phyloP scores from a whole-genome alignment of 2,888 invertebrate genomes.

The Cyrtodaria siliqua region DNA sequence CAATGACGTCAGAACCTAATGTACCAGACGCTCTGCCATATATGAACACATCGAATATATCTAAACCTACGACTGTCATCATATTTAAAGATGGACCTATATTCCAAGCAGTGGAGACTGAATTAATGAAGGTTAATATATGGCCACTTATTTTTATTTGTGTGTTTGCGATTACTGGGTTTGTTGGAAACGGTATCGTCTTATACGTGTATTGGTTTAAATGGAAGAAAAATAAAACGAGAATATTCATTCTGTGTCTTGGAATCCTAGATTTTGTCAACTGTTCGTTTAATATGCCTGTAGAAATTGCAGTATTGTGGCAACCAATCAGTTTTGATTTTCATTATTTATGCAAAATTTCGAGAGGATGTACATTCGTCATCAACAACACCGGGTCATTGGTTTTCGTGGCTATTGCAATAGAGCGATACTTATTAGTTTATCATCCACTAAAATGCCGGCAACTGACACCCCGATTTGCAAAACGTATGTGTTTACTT shows the following conservation, averaged over 20 bases:
- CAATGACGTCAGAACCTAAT: neutral
- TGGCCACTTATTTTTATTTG: conserved; percentile 39
- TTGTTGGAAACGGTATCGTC: conserved; percentile 51
- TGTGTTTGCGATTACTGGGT: conserved; percentile 16
- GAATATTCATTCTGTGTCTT: conserved; percentile 53
- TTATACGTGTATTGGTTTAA: conserved; percentile 51
- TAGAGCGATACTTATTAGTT: conserved; percentile 54
- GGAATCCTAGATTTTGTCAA: conserved; percentile 48
- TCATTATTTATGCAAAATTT: conserved; percentile 55
- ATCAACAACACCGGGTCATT: conserved; percentile 56
- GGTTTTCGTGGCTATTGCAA: conserved; percentile 57
- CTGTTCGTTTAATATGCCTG: conserved; percentile 55
- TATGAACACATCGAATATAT: neutral
- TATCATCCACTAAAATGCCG: conserved; percentile 49
- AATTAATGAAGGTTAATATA: conserved; percentile 19
- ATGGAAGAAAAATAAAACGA: conserved; percentile 58
- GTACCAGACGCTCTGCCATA: no score
- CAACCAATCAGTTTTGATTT: conserved; percentile 40
- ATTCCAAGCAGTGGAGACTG: conserved; percentile 18
- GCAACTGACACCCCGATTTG: conserved; percentile 41
- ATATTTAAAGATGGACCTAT: conserved; percentile 16
- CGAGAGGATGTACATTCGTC: conserved; percentile 49
- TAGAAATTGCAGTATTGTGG: conserved; percentile 51
- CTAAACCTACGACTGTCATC: neutral
- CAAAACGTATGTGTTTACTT: conserved; percentile 40